phyloP scores from a whole-genome alignment of 2,797 vertebrate species.

The Phoxinus dragarum region DNA sequence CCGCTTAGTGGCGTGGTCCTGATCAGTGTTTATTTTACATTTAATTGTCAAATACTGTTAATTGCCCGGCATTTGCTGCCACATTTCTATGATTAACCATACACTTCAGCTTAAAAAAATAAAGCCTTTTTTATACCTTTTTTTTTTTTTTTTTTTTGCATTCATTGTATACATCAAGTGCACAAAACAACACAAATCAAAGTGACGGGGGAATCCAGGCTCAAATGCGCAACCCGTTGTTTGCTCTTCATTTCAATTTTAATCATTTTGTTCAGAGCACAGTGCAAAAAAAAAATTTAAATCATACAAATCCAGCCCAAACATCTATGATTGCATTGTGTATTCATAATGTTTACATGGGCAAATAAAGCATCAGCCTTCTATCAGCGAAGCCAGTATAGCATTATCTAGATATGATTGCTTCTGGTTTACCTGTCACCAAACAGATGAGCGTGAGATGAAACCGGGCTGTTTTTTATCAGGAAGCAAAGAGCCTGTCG shows the following conservation, averaged over 20 bases:
- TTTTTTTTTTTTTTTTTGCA: too few species aligned
- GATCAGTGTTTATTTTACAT: neutral
- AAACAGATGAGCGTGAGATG: slow-evolving; percentile 27
- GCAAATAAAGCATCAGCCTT: slow-evolving; percentile 46
- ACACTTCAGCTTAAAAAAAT: neutral
- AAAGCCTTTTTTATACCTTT: neutral
- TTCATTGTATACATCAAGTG: neutral
- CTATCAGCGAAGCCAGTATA: slow-evolving; percentile 30
- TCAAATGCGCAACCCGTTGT: slow-evolving; percentile 10
- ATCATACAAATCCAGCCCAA: slow-evolving; percentile 42
- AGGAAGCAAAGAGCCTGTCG: slow-evolving; percentile 12
- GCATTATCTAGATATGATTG: slow-evolving; percentile 48
- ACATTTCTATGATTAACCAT: neutral
- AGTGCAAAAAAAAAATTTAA: slow-evolving; percentile 26
- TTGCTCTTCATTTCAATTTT: slow-evolving; percentile 57
- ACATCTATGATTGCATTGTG: slow-evolving; percentile 48
- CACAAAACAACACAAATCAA: slow-evolving; percentile 35
- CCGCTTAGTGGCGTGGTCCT: neutral
- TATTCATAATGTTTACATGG: slow-evolving; percentile 51
- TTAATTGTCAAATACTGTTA: neutral
- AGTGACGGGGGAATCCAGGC: slow-evolving; percentile 25
- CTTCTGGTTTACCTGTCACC: slow-evolving; percentile 44
- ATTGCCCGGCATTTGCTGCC: neutral
- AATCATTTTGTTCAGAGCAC: slow-evolving; percentile 24
- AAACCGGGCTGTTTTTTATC: slow-evolving; percentile 27